Percentiles rank a stretch among this genome's conserved stretches.
Evolutionary conservation across 2,797 vertebrate genomes (phyloP).

Genomic region (Oceanodroma leucorhoa): DNA sequence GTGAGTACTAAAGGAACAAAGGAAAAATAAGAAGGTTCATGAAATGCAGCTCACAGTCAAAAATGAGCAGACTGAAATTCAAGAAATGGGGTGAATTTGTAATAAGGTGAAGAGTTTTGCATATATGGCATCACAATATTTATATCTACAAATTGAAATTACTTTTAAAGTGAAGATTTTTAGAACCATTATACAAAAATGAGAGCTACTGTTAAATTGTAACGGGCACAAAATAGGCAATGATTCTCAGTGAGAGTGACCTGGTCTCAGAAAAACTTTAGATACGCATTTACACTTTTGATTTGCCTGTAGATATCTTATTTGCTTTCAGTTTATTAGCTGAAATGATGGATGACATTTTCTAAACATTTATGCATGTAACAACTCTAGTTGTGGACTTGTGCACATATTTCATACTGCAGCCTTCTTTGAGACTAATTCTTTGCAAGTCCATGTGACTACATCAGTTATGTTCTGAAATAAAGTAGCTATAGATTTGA

Average conservation of each 20-base stretch:
- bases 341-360: background rate
- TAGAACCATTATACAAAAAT: background rate
- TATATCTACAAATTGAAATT: background rate
- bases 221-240: background rate
- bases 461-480: background rate
- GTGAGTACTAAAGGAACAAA: background rate
- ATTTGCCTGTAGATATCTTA: background rate
- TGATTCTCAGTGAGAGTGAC: background rate
- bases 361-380: background rate
- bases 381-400: background rate
- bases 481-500: background rate
- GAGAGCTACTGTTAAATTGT: background rate
- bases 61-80: background rate
- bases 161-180: background rate
- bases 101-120: background rate
- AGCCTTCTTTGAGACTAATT: background rate
- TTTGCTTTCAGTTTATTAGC: background rate
- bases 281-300: background rate
- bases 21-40: background rate
- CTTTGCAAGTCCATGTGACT: background rate
- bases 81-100: background rate
- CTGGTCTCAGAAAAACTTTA: background rate
- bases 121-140: background rate
- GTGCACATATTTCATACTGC: background rate
- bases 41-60: background rate